Conservation (phyloP, 2,797 vertebrate genomes). For the Erethizon dorsatum region DNA sequence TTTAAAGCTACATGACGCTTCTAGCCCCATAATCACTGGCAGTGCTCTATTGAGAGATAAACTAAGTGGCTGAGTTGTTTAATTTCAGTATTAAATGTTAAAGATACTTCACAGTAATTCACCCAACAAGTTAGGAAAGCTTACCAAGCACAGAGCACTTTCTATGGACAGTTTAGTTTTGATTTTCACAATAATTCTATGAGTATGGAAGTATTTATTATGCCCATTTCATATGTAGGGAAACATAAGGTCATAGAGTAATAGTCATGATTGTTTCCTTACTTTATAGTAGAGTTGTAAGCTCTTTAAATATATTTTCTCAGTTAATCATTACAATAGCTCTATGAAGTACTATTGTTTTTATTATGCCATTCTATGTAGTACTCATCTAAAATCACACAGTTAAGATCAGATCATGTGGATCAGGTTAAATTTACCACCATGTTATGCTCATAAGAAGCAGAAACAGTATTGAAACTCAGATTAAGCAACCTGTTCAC, state of each 20-base stretch:
- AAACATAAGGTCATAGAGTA: not conserved
- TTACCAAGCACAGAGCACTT: not conserved
- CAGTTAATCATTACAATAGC: not conserved
- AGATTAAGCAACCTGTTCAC: not conserved
- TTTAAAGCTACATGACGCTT: not conserved
- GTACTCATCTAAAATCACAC: not conserved
- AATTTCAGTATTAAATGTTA: not conserved
- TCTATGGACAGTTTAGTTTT: not conserved
- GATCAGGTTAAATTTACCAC: not conserved
- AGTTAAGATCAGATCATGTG: not conserved
- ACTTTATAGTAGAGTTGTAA: not conserved
- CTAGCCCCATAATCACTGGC: not conserved
- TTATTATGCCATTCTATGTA: not conserved
- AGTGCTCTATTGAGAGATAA: not conserved
- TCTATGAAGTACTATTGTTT: not conserved
- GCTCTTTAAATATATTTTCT: not conserved
- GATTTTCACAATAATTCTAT: not conserved
- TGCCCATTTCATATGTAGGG: not conserved
- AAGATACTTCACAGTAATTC: not conserved
- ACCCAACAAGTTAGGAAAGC: not conserved
- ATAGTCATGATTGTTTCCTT: not conserved
- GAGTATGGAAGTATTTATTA: not conserved
- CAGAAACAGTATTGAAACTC: not conserved
- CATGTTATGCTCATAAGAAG: not conserved
- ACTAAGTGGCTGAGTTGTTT: not conserved